Evolutionary conservation across 2,888 invertebrate species (phyloP).

Genomic region (Serripes groenlandicus): DNA sequence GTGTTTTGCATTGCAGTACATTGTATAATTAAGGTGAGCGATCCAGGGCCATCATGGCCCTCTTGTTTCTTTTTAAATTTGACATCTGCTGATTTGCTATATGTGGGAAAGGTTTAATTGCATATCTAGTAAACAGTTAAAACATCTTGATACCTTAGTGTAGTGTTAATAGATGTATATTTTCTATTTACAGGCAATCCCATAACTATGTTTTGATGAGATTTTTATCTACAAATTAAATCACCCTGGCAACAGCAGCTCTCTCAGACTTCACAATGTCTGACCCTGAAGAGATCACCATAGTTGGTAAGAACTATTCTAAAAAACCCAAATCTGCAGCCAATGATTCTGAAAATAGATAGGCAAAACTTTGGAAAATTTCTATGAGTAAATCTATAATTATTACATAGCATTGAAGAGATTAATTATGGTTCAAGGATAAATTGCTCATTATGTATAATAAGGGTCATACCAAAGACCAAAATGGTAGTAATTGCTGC

Average conservation of each 20-base stretch:
- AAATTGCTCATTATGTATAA: too few relatives aligned
- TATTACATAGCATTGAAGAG: too few relatives aligned
- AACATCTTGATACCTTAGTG: not conserved
- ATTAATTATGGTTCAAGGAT: too few relatives aligned
- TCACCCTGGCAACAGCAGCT: constrained; percentile 48
- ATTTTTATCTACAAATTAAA: not conserved
- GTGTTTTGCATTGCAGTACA: too few relatives aligned
- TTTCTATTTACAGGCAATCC: constrained; percentile 1
- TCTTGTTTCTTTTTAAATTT: too few relatives aligned
- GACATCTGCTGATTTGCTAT: too few relatives aligned
- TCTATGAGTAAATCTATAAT: not conserved
- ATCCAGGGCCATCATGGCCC: too few relatives aligned
- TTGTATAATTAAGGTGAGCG: too few relatives aligned
- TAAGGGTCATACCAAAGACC: too few relatives aligned
- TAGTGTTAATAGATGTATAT: not conserved
- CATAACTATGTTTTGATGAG: not conserved
- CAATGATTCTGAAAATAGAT: not conserved
- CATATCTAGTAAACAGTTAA: not conserved
- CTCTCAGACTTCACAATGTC: constrained; percentile 40
- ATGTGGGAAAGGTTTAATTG: too few relatives aligned
- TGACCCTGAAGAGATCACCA: constrained; percentile 67
- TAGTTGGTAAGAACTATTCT: constrained; percentile 46
- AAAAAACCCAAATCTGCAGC: not conserved
- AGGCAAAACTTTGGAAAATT: not conserved
- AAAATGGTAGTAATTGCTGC: too few relatives aligned